phyloP scores from a whole-genome alignment of 2,797 vertebrate species.

The Ctenochaetus hawaiiensis region DNA sequence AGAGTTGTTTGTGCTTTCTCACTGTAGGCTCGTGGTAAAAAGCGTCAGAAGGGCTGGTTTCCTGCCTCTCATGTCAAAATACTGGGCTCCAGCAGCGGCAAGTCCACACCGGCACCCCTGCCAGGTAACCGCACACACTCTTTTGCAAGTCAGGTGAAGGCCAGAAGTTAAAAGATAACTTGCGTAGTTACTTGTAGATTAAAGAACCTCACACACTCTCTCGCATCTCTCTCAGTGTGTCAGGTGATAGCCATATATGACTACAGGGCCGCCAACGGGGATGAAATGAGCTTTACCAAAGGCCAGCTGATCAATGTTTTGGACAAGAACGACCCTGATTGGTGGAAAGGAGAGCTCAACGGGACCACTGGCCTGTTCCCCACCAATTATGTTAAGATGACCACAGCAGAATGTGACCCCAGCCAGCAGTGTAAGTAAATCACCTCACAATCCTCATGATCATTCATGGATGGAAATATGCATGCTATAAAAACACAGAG shows the following conservation, averaged over 20 bases:
- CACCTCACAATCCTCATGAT: background rate
- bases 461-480: background rate
- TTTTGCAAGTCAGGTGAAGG: background rate
- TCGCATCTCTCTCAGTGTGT: constrained; percentile 84
- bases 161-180: background rate
- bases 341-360: constrained; percentile 95
- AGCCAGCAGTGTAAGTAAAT: constrained; percentile 95
- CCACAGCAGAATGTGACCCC: constrained; percentile 91
- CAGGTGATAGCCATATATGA: constrained; percentile 98
- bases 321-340: constrained; percentile 93
- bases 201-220: background rate
- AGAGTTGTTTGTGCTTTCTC: constrained; percentile 25
- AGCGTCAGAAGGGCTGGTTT: constrained; percentile 98
- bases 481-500: constrained; percentile 2
- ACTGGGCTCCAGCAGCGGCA: constrained; percentile 92
- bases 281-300: constrained; percentile 95
- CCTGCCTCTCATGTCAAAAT: constrained; percentile 94
- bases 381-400: constrained; percentile 96
- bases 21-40: constrained; percentile 94
- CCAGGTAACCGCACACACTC: constrained; percentile 80
- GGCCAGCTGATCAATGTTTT: constrained; percentile 94
- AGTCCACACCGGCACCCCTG: constrained; percentile 88
- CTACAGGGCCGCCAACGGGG: constrained; percentile 91
- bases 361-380: constrained; percentile 94
- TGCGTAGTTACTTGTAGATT: background rate